Evolutionary conservation across 1,140 invertebrate genomes (phyloP).

Genomic region (Drosophila erecta): DNA sequence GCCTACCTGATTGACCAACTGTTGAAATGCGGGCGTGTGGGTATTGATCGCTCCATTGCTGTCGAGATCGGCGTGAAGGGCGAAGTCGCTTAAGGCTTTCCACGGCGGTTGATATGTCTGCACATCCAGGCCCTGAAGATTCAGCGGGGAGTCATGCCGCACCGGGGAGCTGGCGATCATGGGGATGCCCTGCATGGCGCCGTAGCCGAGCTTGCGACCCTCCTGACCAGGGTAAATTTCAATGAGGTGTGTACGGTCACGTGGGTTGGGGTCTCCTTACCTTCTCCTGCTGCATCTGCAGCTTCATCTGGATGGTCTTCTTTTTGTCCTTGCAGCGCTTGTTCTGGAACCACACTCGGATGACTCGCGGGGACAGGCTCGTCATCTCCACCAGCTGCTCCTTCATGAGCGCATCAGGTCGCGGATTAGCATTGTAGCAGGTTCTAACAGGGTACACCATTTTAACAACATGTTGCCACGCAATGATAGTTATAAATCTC

Average conservation of each 20-base stretch:
- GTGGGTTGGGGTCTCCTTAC: slow-evolving; percentile 85
- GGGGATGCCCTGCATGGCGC: slow-evolving; percentile 96
- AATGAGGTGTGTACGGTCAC: too few species aligned
- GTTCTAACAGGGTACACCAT: slow-evolving; percentile 85
- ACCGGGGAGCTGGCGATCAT: slow-evolving; percentile 98
- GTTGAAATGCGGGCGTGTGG: slow-evolving; percentile 96
- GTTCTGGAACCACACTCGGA: slow-evolving; percentile 99
- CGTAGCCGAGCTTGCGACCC: slow-evolving; percentile 95
- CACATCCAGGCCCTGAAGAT: slow-evolving; percentile 94
- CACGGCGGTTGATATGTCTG: slow-evolving; percentile 98
- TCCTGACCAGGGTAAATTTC: slow-evolving; percentile 87
- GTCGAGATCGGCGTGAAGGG: slow-evolving; percentile 96
- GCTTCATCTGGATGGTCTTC: slow-evolving; percentile 97
- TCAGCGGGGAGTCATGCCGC: slow-evolving; percentile 94
- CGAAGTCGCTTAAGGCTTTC: slow-evolving; percentile 98
- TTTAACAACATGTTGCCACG: too few species aligned
- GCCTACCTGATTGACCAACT: slow-evolving; percentile 95
- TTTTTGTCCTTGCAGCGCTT: slow-evolving; percentile 99
- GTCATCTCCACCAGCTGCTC: slow-evolving; percentile 99
- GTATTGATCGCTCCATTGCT: slow-evolving; percentile 89
- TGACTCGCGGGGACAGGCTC: slow-evolving; percentile 96
- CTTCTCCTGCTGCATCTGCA: slow-evolving; percentile 99
- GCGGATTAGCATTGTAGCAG: slow-evolving; percentile 98
- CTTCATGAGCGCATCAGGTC: slow-evolving; percentile 99
- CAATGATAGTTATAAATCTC: too few species aligned